Evolutionary conservation across 2,113 vertebrate genomes (phyloP).

Genomic region (Sisor rabdophorus): DNA sequence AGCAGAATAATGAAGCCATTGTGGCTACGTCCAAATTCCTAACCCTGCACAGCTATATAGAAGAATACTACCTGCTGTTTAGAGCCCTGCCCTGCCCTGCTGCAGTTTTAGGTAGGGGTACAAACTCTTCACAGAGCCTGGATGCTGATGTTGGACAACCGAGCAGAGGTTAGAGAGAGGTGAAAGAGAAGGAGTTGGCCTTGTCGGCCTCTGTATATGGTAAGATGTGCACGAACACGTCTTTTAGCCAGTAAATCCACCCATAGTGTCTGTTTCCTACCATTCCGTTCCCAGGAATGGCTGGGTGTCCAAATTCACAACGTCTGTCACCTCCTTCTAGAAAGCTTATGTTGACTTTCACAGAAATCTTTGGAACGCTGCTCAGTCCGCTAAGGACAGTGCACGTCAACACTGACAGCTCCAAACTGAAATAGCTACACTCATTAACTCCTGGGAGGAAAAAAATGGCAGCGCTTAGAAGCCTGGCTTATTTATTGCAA

Average conservation of each 20-base stretch:
- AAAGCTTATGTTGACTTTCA: conserved; percentile 45
- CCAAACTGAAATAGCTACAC: conserved; percentile 54
- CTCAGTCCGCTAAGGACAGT: conserved; percentile 47
- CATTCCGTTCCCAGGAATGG: conserved; percentile 42
- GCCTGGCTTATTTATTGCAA: conserved; percentile 51
- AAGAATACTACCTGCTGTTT: conserved; percentile 52
- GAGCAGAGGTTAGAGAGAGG: conserved; percentile 37
- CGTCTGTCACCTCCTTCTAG: conserved; percentile 43
- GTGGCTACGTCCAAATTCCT: conserved; percentile 51
- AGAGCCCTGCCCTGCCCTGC: conserved; percentile 27
- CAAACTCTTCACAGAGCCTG: conserved; percentile 22
- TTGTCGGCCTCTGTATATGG: conserved; percentile 39
- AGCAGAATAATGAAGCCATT: conserved; percentile 56
- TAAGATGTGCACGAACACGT: conserved; percentile 10
- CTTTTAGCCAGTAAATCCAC: not conserved
- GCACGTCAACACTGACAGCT: conserved; percentile 50
- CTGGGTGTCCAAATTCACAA: conserved; percentile 42
- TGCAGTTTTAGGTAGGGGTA: conserved; percentile 33
- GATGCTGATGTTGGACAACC: conserved; percentile 44
- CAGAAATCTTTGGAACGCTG: conserved; percentile 52
- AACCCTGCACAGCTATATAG: conserved; percentile 24
- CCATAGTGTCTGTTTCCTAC: conserved; percentile 28
- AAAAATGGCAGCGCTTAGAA: conserved; percentile 47
- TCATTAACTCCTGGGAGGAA: conserved; percentile 42
- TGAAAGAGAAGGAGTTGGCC: conserved; percentile 41